Base-by-base conservation (phyloP, 2,888 invertebrate genomes). In the Cordylochernes scorpioides region DNA sequence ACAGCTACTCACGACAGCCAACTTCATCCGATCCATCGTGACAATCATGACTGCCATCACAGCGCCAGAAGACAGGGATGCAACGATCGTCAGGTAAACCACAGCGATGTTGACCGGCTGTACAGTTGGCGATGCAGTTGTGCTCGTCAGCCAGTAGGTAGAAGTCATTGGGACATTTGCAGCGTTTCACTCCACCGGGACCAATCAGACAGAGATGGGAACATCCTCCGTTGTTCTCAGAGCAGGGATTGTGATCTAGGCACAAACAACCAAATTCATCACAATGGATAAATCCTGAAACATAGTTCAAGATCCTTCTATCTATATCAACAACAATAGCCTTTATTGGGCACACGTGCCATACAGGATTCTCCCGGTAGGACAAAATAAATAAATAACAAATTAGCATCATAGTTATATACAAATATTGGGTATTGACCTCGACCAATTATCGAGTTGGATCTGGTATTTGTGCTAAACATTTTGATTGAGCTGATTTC, bases 161-260 rank as follows among this genome's bases (percentile, higher is more conserved):
- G 56, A 78, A 97, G 47, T 86, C 80, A 53, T 94, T 86, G 0
- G 97, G 94, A 52, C 97, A 97, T 2, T 71, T 71, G 49, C 97
- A 97, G 38, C 67, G 70, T 12, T 68, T 71, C 16, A 47, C 43
- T 16, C 57, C 59, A 10, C 59, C 57, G 10, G 86, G 80, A 1
- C 80, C 67, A 24, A 97, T 68, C 15, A 97, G 58, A 49, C 94
- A 94, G 5, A 94, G 62, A 58, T 94, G 91, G 0, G 84, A 80
- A 49, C 94, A 97, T 3, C 82, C 84, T 14, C 88, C 91, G 49
- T 97, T 94, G 49, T 80, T 72, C 2, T 60, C 59, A 1, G 72
- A 77, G 48, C 94, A 97, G 0, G 94, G 91, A 55, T 91, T 86
- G 2, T 62, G 57, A 46, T 74, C 54, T 36, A 32, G n/a, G 39